Percentiles rank a stretch among this genome's conserved stretches.
These are phyloP conservation scores for Exaiptasia diaphana DNA, from an alignment of 64 coral and sea anemone species.

Conservation along the genomic window DNA sequence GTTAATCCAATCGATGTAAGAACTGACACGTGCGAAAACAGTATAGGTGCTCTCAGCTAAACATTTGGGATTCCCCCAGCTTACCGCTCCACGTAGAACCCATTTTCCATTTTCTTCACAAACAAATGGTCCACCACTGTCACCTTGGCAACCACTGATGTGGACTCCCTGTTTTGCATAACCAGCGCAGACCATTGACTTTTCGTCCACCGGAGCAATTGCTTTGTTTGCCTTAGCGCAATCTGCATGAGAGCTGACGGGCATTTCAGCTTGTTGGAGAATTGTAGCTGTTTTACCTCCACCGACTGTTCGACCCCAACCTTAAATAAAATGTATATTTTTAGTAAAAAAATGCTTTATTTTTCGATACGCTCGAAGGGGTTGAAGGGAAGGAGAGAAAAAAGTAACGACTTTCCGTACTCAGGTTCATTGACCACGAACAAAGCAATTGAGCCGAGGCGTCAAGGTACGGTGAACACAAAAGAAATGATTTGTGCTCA, in stretches of 20 bases:
- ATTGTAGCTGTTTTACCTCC: constrained; percentile 65
- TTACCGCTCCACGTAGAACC: constrained; percentile 54
- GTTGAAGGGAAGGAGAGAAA: too few species aligned
- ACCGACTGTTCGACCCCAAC: constrained; percentile 70
- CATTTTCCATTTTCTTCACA: constrained; percentile 60
- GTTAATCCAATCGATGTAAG: constrained; percentile 64
- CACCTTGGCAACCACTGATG: constrained; percentile 81
- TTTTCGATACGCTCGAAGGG: too few species aligned
- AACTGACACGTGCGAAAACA: constrained; percentile 58
- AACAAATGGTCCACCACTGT: constrained; percentile 76
- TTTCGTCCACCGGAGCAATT: constrained; percentile 62
- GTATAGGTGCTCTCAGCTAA: constrained; percentile 58
- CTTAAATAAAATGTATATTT: not conserved
- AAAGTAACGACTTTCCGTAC: too few species aligned
- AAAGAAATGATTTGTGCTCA: too few species aligned
- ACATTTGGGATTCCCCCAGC: constrained; percentile 64
- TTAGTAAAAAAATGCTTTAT: too few species aligned
- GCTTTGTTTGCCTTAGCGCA: constrained; percentile 58
- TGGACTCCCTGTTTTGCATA: constrained; percentile 59
- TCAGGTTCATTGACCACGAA: too few species aligned
- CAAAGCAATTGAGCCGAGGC: too few species aligned
- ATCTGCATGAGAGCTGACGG: constrained; percentile 51
- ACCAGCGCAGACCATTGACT: constrained; percentile 73
- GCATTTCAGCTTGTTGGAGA: constrained; percentile 73
- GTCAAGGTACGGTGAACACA: too few species aligned